A percentile compares a stretch with the other conserved stretches of the same genome.
phyloP scores from a whole-genome alignment of 1,140 invertebrate genomes.

The Lanistes nyassanus region DNA sequence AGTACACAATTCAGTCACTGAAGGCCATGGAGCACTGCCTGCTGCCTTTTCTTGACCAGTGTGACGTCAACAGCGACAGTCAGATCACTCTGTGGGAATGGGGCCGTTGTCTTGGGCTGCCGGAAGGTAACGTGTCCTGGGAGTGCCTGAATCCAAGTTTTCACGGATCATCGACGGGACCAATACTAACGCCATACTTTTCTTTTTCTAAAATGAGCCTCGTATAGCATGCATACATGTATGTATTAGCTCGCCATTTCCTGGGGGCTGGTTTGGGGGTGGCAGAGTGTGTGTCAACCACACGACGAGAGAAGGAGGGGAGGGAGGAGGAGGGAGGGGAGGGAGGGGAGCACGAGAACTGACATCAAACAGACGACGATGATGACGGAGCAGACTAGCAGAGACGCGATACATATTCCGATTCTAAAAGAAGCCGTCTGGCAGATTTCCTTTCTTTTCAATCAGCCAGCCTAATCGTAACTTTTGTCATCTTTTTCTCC shows the following conservation, averaged over 20 bases:
- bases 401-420: no score
- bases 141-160: not conserved
- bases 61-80: conserved; percentile 48
- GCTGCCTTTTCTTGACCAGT: conserved; percentile 54
- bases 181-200: not conserved
- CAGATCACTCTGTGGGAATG: conserved; percentile 52
- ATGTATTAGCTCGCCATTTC: no score
- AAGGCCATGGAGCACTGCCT: conserved; percentile 58
- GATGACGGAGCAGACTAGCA: no score
- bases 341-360: no score
- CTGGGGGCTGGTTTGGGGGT: no score
- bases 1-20: conserved; percentile 48
- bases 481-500: no score
- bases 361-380: no score
- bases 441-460: not conserved
- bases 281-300: not conserved
- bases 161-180: not conserved
- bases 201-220: not conserved
- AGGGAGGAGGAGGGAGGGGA: not conserved
- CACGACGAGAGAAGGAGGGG: not conserved
- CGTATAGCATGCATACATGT: no score
- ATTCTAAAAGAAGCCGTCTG: no score
- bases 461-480: no score
- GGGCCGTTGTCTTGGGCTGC: conserved; percentile 45
- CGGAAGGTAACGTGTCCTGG: conserved; percentile 39